Evolutionary conservation across 1,140 invertebrate species (phyloP).

Genomic region (Oppia nitens): DNA sequence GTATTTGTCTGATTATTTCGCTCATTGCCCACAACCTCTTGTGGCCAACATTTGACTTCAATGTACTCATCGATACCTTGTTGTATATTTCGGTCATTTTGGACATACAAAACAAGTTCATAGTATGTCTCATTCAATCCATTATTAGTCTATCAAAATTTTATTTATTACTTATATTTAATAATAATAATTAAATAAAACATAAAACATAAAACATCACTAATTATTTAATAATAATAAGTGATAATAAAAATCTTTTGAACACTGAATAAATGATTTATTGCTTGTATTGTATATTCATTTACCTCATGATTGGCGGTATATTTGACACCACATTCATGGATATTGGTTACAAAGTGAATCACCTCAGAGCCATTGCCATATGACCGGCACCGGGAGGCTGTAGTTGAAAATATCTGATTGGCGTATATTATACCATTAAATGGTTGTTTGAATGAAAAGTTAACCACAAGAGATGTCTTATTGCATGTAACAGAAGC

Average conservation of each 20-base stretch:
- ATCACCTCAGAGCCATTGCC: slow-evolving; percentile 36
- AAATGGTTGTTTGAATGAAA: slow-evolving; percentile 41
- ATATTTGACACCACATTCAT: slow-evolving; percentile 44
- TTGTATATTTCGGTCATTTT: slow-evolving; percentile 48
- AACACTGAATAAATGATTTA: no score
- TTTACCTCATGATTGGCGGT: slow-evolving; percentile 30
- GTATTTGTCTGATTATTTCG: background rate
- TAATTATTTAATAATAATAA: no score
- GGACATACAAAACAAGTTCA: slow-evolving; percentile 43
- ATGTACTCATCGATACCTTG: slow-evolving; percentile 47
- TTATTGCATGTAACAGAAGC: slow-evolving; percentile 37
- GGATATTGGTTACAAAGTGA: slow-evolving; percentile 39
- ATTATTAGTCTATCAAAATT: no score
- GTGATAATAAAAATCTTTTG: no score
- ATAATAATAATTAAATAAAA: no score
- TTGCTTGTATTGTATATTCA: slow-evolving; percentile 16
- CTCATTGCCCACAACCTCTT: slow-evolving; percentile 8
- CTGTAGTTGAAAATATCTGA: slow-evolving; percentile 48
- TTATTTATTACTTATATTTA: no score
- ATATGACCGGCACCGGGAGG: slow-evolving; percentile 38
- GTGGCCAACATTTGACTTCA: slow-evolving; percentile 35
- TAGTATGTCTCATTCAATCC: slow-evolving; percentile 30
- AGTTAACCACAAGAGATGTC: slow-evolving; percentile 35
- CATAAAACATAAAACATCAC: no score
- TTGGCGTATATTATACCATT: slow-evolving; percentile 48